Conservation (phyloP, 2,888 invertebrate genomes). For the Electrophaes corylata region DNA sequence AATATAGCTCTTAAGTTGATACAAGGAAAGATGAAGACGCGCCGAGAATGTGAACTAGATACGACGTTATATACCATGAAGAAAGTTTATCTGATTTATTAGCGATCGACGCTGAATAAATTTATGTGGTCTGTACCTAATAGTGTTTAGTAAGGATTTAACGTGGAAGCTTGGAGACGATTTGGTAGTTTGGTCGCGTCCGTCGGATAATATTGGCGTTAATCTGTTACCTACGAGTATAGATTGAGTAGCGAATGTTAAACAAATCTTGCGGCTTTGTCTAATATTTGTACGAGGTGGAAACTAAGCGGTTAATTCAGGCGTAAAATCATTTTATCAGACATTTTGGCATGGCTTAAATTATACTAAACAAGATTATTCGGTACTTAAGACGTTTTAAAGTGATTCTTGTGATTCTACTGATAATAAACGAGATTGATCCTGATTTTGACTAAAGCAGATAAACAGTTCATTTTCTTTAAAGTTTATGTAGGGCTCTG, state of each 20-base stretch:
- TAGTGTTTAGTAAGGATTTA: conserved; percentile 76
- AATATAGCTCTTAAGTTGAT: conserved; percentile 43
- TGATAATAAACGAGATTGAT: too few species aligned
- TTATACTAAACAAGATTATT: neutral
- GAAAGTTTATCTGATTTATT: conserved; percentile 70
- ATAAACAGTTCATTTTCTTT: too few species aligned
- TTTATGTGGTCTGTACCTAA: conserved; percentile 65
- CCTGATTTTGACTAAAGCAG: too few species aligned
- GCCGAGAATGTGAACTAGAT: conserved; percentile 37
- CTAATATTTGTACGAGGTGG: conserved; percentile 58
- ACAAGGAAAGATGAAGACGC: conserved; percentile 43
- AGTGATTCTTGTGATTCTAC: too few species aligned
- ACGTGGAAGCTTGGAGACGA: conserved; percentile 56
- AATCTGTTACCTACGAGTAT: conserved; percentile 60
- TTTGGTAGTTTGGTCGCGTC: conserved; percentile 64
- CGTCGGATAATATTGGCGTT: conserved; percentile 69
- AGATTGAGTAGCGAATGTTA: conserved; percentile 69
- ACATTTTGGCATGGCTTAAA: neutral
- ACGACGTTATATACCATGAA: conserved; percentile 45
- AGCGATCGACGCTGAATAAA: conserved; percentile 73
- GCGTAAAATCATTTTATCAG: conserved; percentile 23
- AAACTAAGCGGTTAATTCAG: conserved; percentile 28
- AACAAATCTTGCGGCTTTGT: conserved; percentile 63
- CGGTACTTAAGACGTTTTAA: neutral
- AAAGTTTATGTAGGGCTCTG: too few species aligned